phyloP scores from a whole-genome alignment of 1,140 invertebrate species.

The Medauroidea extradentata region DNA sequence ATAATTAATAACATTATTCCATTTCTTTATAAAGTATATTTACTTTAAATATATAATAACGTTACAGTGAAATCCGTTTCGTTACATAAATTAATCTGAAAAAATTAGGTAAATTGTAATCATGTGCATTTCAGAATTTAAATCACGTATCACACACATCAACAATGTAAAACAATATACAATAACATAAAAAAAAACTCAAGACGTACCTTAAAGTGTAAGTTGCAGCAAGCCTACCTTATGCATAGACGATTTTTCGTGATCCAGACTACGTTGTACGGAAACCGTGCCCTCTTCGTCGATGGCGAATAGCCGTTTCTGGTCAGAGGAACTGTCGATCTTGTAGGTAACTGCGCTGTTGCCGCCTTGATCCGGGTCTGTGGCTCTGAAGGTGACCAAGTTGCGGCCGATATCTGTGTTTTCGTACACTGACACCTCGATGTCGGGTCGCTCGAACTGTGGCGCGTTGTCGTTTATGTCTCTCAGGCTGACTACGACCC shows the following conservation, averaged over 20 bases:
- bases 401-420: slow-evolving; percentile 56
- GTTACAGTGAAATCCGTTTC: too few species aligned
- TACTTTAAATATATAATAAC: too few species aligned
- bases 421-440: slow-evolving; percentile 58
- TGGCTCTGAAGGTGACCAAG: slow-evolving; percentile 56
- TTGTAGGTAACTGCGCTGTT: slow-evolving; percentile 51
- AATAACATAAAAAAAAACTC: too few species aligned
- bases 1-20: too few species aligned
- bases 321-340: slow-evolving; percentile 56
- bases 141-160: too few species aligned
- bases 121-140: too few species aligned
- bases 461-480: slow-evolving; percentile 62
- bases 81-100: too few species aligned
- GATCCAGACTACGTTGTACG: slow-evolving; percentile 52
- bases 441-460: slow-evolving; percentile 53
- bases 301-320: slow-evolving; percentile 55
- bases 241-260: slow-evolving; percentile 54
- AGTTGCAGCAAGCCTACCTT: slow-evolving; percentile 30
- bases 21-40: too few species aligned
- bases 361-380: slow-evolving; percentile 57
- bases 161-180: too few species aligned
- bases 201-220: too few species aligned
- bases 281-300: slow-evolving; percentile 56
- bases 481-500: slow-evolving; percentile 56
- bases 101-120: too few species aligned